Percentiles rank a stretch among this genome's conserved stretches.
Evolutionary conservation across 2,113 vertebrate genomes (phyloP).

Genomic region (Glaucomys volans): DNA sequence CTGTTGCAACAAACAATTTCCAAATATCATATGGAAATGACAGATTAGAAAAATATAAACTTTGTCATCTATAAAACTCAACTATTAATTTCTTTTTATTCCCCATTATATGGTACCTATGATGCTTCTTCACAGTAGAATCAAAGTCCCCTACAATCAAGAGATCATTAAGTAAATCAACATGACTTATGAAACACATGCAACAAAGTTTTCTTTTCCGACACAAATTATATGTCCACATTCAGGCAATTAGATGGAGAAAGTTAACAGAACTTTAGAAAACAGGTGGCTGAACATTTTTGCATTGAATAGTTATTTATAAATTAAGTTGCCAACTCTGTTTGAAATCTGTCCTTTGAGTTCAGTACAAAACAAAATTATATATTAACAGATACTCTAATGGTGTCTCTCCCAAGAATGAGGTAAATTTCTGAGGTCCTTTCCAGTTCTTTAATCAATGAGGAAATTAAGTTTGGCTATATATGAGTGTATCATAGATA

Average conservation of each 20-base stretch:
- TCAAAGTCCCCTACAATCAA: conserved; percentile 40
- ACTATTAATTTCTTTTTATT: neutral
- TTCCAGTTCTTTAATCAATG: conserved; percentile 36
- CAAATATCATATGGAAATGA: conserved; percentile 19
- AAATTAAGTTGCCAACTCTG: conserved; percentile 16
- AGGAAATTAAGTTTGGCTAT: conserved; percentile 35
- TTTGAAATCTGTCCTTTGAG: conserved; percentile 49
- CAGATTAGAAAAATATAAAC: conserved; percentile 4
- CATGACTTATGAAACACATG: conserved; percentile 29
- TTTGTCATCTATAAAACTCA: neutral
- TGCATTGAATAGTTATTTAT: conserved; percentile 10
- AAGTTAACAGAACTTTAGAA: conserved; percentile 17
- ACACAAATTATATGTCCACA: neutral
- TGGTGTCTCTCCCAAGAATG: conserved; percentile 10
- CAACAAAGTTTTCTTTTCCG: conserved; percentile 9
- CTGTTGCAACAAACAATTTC: conserved; percentile 44
- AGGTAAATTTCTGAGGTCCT: conserved; percentile 13
- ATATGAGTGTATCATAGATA: neutral
- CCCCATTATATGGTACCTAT: neutral
- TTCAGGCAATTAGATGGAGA: conserved; percentile 6
- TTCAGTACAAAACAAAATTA: neutral
- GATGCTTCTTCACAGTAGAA: conserved; percentile 28
- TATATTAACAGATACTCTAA: conserved; percentile 32
- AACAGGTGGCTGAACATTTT: neutral
- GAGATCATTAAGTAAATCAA: conserved; percentile 46